These are phyloP conservation scores for Thereva nobilitata DNA, from an alignment of 2,888 invertebrate genomes.

Conservation along the genomic window DNA sequence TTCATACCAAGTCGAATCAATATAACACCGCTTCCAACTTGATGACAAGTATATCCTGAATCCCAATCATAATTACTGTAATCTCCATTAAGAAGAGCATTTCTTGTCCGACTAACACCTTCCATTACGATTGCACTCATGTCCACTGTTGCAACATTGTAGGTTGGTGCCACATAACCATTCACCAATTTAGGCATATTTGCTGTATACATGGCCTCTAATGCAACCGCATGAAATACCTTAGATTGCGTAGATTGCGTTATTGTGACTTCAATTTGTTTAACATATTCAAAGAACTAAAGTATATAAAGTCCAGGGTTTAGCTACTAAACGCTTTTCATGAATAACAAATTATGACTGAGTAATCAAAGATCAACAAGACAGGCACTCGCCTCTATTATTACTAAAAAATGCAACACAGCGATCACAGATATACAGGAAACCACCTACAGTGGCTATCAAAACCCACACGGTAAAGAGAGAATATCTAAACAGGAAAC, in stretches of 20 bases:
- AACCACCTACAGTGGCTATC: no score
- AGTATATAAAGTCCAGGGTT: no score
- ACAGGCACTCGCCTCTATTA: no score
- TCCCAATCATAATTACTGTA: slow-evolving; percentile 97
- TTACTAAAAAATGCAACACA: no score
- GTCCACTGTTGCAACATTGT: slow-evolving; percentile 91
- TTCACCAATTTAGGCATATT: slow-evolving; percentile 74
- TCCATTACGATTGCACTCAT: slow-evolving; percentile 93
- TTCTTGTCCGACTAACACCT: slow-evolving; percentile 91
- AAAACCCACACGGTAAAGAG: no score
- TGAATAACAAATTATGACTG: no score
- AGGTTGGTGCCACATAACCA: slow-evolving; percentile 78
- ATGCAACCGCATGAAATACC: slow-evolving; percentile 89
- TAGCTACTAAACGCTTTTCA: no score
- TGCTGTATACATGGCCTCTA: slow-evolving; percentile 86
- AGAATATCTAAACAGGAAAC: no score
- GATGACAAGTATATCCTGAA: slow-evolving; percentile 97
- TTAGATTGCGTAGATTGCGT: slow-evolving; percentile 37
- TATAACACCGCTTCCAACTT: slow-evolving; percentile 91
- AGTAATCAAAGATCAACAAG: no score
- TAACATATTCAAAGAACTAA: no score
- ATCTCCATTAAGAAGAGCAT: slow-evolving; percentile 95
- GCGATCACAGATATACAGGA: no score
- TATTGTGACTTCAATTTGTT: not conserved
- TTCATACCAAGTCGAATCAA: slow-evolving; percentile 81